These are phyloP conservation scores for Malurus cyaneus DNA, from an alignment of 2,113 vertebrate species.

Conservation along the genomic window DNA sequence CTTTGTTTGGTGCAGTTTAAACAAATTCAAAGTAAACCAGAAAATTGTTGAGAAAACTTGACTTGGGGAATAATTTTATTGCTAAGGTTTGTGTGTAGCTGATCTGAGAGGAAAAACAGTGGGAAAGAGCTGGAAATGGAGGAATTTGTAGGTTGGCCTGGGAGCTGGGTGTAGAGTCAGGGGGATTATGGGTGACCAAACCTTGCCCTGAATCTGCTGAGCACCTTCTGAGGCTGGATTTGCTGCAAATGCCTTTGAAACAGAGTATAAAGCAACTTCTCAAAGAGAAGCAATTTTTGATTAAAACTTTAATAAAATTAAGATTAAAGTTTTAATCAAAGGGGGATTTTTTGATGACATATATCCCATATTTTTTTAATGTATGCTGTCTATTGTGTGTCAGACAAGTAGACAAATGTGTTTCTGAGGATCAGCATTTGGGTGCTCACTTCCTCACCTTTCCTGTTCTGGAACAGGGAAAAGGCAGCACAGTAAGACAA, in stretches of 20 bases:
- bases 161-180: not conserved
- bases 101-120: not conserved
- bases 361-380: not conserved
- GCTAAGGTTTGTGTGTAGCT: not conserved
- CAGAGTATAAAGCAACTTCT: not conserved
- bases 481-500: not conserved
- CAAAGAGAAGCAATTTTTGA: not conserved
- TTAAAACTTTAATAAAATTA: not conserved
- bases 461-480: not conserved
- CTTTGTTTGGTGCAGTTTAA: not conserved
- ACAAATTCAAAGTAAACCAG: not conserved
- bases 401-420: fast-evolving
- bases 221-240: not conserved
- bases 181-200: fast-evolving
- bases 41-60: not conserved
- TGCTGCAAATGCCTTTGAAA: not conserved
- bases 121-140: not conserved
- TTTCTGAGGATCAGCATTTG: not conserved
- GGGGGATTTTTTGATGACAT: not conserved
- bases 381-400: not conserved
- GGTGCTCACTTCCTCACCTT: not conserved
- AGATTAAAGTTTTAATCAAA: not conserved
- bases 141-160: not conserved
- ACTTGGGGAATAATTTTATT: not conserved
- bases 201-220: not conserved